phyloP scores from a whole-genome alignment of 2,113 vertebrate genomes.

The Prionailurus bengalensis region DNA sequence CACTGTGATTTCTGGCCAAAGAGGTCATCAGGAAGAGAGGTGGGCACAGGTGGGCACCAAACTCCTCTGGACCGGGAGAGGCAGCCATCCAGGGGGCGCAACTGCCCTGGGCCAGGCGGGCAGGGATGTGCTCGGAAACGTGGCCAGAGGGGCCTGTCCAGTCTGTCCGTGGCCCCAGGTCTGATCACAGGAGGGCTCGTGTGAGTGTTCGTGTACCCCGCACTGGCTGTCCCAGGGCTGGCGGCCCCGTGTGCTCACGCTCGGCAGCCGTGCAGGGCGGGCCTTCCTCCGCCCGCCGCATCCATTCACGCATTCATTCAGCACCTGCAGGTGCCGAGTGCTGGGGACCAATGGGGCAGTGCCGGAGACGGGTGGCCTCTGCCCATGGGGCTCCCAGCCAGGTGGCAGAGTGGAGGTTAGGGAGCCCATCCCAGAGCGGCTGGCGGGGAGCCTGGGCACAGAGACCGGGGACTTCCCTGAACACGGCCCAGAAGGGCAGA shows the following conservation, averaged over 20 bases:
- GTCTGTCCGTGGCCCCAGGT: background rate
- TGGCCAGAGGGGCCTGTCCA: fast-evolving
- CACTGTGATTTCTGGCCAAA: constrained; percentile 78
- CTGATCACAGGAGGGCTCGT: background rate
- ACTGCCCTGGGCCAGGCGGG: background rate
- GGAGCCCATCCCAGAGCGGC: fast-evolving
- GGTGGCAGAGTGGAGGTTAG: fast-evolving
- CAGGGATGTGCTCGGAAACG: background rate
- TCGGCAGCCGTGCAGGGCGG: fast-evolving
- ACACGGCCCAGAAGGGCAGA: fast-evolving
- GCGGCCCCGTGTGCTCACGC: fast-evolving
- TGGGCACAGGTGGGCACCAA: constrained; percentile 64
- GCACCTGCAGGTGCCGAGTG: fast-evolving
- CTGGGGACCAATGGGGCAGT: background rate
- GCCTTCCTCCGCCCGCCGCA: fast-evolving
- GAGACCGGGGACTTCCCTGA: background rate
- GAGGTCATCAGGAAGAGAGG: constrained; percentile 80
- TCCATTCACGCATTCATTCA: background rate
- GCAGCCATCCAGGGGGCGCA: constrained; percentile 37
- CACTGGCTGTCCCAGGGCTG: fast-evolving
- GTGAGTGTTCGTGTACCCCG: fast-evolving
- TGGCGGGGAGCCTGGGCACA: background rate
- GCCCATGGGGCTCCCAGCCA: fast-evolving
- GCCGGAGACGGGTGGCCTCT: background rate
- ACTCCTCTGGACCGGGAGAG: constrained; percentile 74